phyloP scores from a whole-genome alignment of 2,797 vertebrate genomes.

The Molossus alvarezi region DNA sequence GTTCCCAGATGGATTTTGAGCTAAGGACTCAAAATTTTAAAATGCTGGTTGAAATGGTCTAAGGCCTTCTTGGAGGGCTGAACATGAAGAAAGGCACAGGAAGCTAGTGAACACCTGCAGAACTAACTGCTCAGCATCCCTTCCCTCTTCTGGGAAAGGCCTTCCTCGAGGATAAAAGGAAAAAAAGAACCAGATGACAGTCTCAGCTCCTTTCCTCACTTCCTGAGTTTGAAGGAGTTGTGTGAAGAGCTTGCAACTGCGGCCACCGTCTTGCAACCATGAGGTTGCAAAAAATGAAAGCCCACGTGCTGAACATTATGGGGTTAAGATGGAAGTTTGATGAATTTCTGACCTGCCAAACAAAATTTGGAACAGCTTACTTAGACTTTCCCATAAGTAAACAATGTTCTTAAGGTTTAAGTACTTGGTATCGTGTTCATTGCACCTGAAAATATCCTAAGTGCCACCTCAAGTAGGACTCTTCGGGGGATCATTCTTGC shows the following conservation, averaged over 20 bases:
- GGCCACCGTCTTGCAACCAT: not conserved
- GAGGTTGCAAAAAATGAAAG: not conserved
- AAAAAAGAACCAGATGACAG: not conserved
- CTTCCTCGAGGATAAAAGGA: not conserved
- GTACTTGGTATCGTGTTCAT: not conserved
- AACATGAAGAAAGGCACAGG: not conserved
- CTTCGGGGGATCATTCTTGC: not conserved
- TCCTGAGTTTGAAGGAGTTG: not conserved
- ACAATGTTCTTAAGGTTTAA: not conserved
- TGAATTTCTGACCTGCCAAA: not conserved
- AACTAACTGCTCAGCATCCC: not conserved
- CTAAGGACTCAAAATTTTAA: not conserved
- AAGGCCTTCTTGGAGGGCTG: not conserved
- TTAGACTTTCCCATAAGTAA: not conserved
- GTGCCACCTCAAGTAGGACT: not conserved
- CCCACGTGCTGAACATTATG: not conserved
- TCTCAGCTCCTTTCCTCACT: not conserved
- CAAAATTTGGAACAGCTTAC: not conserved
- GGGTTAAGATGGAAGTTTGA: not conserved
- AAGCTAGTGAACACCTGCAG: not conserved
- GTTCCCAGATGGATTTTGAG: not conserved
- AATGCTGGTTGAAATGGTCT: not conserved
- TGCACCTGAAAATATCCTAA: conserved; percentile 26
- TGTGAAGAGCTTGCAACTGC: not conserved
- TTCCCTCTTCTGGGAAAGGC: not conserved